Conservation (phyloP, 2,888 invertebrate genomes). For the Hyposoter didymator region DNA sequence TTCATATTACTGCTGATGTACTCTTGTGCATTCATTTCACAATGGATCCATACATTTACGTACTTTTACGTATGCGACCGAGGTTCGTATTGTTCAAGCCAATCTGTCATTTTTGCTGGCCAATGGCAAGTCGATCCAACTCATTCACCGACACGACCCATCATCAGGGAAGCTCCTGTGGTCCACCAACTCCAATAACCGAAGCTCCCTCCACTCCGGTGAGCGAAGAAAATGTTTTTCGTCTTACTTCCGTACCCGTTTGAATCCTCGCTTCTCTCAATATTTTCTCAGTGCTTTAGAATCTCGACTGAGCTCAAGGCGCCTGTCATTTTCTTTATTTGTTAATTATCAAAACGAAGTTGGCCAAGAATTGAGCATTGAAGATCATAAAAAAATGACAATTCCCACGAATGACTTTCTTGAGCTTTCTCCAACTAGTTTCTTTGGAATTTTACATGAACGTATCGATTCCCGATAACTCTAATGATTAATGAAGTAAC, state of each 20-base stretch:
- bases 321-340: too few relatives aligned
- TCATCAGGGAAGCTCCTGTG: slow-evolving; percentile 80
- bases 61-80: slow-evolving; percentile 87
- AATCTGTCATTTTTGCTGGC: slow-evolving; percentile 80
- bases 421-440: too few relatives aligned
- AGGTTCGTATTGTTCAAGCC: slow-evolving; percentile 80
- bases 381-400: too few relatives aligned
- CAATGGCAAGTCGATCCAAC: slow-evolving; percentile 78
- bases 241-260: slow-evolving; percentile 40
- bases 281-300: not conserved
- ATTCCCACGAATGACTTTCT: too few relatives aligned
- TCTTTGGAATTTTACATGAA: not conserved
- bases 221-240: slow-evolving; percentile 78
- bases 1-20: slow-evolving; percentile 88
- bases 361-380: too few relatives aligned
- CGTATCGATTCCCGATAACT: not conserved
- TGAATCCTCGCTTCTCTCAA: slow-evolving; percentile 8
- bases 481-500: not conserved
- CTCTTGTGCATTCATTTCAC: slow-evolving; percentile 93
- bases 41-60: slow-evolving; percentile 93
- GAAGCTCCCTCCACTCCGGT: slow-evolving; percentile 82
- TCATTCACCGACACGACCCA: slow-evolving; percentile 81
- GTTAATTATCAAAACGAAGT: too few relatives aligned
- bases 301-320: not conserved
- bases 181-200: slow-evolving; percentile 82